A percentile compares a stretch with the other conserved stretches of the same genome.
These are phyloP conservation scores for Misgurnus anguillicaudatus DNA, from an alignment of 2,113 vertebrate genomes.

Conservation along the genomic window DNA sequence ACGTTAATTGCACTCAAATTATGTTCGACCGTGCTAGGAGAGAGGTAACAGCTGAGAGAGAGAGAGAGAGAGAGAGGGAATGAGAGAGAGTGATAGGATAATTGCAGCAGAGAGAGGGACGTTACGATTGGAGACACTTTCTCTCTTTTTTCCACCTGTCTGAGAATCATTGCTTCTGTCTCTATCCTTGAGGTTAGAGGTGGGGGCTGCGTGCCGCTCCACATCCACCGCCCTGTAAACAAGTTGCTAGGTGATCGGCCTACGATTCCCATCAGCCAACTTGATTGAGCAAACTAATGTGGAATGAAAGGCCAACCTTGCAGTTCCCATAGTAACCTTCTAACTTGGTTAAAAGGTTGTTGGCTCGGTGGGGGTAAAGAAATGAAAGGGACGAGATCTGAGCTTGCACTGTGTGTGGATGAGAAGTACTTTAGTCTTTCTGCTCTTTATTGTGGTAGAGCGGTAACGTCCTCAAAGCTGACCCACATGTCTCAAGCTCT, in stretches of 20 bases:
- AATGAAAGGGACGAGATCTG: slow-evolving; percentile 2
- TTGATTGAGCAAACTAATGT: slow-evolving; percentile 56
- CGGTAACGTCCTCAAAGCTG: slow-evolving; percentile 58
- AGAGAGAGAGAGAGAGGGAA: slow-evolving; percentile 46
- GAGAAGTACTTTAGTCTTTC: neutral
- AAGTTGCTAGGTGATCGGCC: slow-evolving; percentile 52
- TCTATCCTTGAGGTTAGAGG: slow-evolving; percentile 31
- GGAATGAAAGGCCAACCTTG: slow-evolving; percentile 57
- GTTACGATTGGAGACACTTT: slow-evolving; percentile 46
- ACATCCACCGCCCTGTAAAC: slow-evolving; percentile 34
- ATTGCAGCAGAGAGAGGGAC: slow-evolving; percentile 50
- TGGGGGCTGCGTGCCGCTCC: neutral
- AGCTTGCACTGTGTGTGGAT: slow-evolving; percentile 10
- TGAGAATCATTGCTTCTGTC: slow-evolving; percentile 33
- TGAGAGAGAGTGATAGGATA: slow-evolving; percentile 48
- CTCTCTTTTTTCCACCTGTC: slow-evolving; percentile 38
- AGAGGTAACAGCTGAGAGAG: slow-evolving; percentile 65
- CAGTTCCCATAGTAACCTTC: slow-evolving; percentile 71
- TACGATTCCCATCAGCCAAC: slow-evolving; percentile 53
- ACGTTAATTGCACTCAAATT: slow-evolving; percentile 85
- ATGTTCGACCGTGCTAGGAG: slow-evolving; percentile 77
- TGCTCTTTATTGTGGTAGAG: slow-evolving; percentile 2
- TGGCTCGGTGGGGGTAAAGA: slow-evolving; percentile 49
- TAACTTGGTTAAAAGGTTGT: slow-evolving; percentile 74
- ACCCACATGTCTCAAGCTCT: slow-evolving; percentile 69